These are phyloP conservation scores for Diorhabda carinulata DNA, from an alignment of 1,140 invertebrate species.

Conservation along the genomic window DNA sequence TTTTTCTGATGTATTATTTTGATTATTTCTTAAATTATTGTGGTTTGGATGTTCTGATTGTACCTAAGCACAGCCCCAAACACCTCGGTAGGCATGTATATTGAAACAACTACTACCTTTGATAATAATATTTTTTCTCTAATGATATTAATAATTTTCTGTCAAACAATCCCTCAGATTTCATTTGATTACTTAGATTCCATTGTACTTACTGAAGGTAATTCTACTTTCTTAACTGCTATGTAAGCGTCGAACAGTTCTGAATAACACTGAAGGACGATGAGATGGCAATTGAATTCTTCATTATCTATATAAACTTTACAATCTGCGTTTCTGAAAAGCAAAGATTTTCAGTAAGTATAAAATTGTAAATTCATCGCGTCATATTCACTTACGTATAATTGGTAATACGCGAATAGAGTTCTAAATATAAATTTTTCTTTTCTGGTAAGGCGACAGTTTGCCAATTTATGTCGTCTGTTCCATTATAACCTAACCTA, in stretches of 20 bases:
- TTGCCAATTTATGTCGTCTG: conserved; percentile 53
- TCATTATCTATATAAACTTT: conserved; percentile 54
- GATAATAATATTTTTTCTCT: no score
- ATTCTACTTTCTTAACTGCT: conserved; percentile 50
- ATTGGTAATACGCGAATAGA: conserved; percentile 54
- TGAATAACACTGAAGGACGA: conserved; percentile 60
- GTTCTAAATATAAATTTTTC: conserved; percentile 54
- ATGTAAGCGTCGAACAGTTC: conserved; percentile 53
- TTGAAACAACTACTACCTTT: no score
- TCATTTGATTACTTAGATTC: neutral
- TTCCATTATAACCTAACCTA: conserved; percentile 50
- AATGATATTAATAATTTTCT: no score
- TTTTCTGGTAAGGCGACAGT: conserved; percentile 54
- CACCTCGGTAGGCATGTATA: no score
- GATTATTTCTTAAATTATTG: no score
- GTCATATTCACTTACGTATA: conserved; percentile 47
- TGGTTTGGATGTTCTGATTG: no score
- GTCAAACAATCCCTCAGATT: no score
- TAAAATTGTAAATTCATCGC: neutral
- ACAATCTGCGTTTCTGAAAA: conserved; percentile 56
- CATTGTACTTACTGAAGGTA: conserved; percentile 49
- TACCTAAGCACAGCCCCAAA: no score
- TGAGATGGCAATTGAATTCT: conserved; percentile 57
- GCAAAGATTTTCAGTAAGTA: conserved; percentile 8
- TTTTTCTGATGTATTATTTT: no score